phyloP scores from a whole-genome alignment of 2,797 vertebrate genomes.

The Coregonus sp. region DNA sequence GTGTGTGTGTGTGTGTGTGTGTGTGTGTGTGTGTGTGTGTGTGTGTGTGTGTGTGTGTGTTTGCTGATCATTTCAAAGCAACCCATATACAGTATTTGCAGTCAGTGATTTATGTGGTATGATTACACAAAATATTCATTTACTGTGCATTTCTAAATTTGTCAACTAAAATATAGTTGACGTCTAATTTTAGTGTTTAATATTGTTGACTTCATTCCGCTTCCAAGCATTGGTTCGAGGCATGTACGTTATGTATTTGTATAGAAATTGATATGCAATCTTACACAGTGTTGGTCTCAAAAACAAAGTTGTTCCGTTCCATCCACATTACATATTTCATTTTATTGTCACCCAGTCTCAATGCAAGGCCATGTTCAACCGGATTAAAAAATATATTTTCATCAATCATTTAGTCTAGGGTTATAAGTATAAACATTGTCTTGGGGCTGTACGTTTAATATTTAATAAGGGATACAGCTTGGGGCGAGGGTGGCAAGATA shows the following conservation, averaged over 20 bases:
- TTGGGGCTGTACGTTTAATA: conserved; percentile 23
- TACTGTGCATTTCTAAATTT: neutral
- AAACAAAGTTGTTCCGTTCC: conserved; percentile 1
- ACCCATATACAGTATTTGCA: neutral
- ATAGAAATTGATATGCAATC: neutral
- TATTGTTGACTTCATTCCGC: neutral
- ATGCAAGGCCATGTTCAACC: conserved; percentile 47
- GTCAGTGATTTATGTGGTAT: neutral
- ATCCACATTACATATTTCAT: conserved; percentile 43
- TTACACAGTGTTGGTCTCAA: conserved; percentile 23
- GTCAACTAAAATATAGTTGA: neutral
- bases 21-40: conserved; percentile 1
- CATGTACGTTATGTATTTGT: neutral
- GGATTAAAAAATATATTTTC: conserved; percentile 73
- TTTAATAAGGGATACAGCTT: conserved; percentile 30
- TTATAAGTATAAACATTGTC: conserved; percentile 41
- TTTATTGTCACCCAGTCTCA: conserved; percentile 62
- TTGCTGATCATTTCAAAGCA: neutral
- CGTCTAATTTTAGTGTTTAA: neutral
- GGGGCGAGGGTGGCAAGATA: conserved; percentile 22
- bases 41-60: conserved; percentile 24
- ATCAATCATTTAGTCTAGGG: conserved; percentile 33
- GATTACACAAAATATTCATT: neutral
- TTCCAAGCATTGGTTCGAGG: neutral
- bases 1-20: neutral